phyloP scores from a whole-genome alignment of 2,888 invertebrate genomes.

The Liopterus haemorrhoidalis region DNA sequence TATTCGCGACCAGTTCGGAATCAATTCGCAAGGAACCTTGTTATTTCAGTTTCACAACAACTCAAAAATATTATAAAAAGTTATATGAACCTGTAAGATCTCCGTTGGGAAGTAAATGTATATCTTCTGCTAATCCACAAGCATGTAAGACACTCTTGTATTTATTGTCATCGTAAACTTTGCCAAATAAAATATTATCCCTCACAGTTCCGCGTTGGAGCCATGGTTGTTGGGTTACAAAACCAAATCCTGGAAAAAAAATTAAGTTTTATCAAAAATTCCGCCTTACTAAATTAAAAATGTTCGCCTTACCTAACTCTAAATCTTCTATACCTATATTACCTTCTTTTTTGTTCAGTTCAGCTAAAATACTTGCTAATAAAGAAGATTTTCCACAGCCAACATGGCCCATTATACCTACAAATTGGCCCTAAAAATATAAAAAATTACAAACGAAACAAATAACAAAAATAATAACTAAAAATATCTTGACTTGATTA shows the following conservation, averaged over 20 bases:
- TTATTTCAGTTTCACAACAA: constrained; percentile 3
- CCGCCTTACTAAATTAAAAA: neutral
- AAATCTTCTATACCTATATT: constrained; percentile 62
- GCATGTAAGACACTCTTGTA: constrained; percentile 77
- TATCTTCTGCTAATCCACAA: constrained; percentile 51
- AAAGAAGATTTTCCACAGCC: constrained; percentile 90
- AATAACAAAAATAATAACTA: neutral
- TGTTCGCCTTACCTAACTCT: constrained; percentile 55
- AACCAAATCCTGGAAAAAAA: constrained; percentile 62
- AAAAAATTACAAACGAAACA: constrained; percentile 27
- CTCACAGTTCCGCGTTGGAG: constrained; percentile 82
- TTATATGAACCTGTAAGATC: constrained; percentile 63
- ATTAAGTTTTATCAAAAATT: constrained; percentile 13
- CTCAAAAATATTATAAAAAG: constrained; percentile 31
- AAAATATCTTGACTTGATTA: neutral
- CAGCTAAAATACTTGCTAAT: constrained; percentile 77
- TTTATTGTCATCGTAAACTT: constrained; percentile 67
- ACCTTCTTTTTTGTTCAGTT: constrained; percentile 67
- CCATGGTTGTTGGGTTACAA: constrained; percentile 88
- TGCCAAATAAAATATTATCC: constrained; percentile 92
- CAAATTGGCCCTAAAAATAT: constrained; percentile 62
- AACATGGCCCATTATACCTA: constrained; percentile 83
- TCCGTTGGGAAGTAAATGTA: constrained; percentile 38
- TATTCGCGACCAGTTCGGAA: neutral
- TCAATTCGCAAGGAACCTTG: too few species aligned